Base-by-base conservation (phyloP, 2,888 invertebrate genomes). In the Rapana venosa region DNA sequence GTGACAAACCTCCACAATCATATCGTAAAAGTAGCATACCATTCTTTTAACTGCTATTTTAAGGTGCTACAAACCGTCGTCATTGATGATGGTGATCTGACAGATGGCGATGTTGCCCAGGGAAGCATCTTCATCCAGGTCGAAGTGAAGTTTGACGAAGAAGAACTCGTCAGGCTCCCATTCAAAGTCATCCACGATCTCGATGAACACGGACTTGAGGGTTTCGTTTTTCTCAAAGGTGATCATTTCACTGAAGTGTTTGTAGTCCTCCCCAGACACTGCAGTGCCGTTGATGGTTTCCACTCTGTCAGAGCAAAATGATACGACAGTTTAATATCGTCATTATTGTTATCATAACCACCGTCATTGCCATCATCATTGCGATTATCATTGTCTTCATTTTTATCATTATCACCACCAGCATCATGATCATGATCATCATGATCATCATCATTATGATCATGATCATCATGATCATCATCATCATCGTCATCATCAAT, bases 111-210 rank as follows among this genome's bases (percentile, higher is more conserved):
- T 96, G 81, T 96, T 95, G 56, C 97, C 97, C 2, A 97, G 94
- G 74, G 96, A 95, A 8, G 96, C 96, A 47, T 94, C 94, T 84
- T 93, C 92, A 0, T 92, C 92, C 13, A 91, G 90, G 2, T 93
- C 93, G 0, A 91, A 20, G 22, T 92, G 90, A 85, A 97, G 92
- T 92, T 97, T 96, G 30, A 97, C 96, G 94, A 97, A 97, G 95
- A 97, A 97, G 90, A 97, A 97, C 95, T 97, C 97, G 94, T 97
- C 97, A 0, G 97, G 97, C 94, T 97, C 97, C 97, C 97, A 97
- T 92, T 97, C 97, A 90, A 96, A 96, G 93, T 97, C 97, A 91
- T 97, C 96, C 22, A 97, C 96, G 92, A 97, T 97, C 92, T 97
- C 96, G 13, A 97, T 96, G 77, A 94, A 95, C 30, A 97, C 92